These are phyloP conservation scores for Euleptes europaea DNA, from an alignment of 2,113 vertebrate species.

Conservation along the genomic window DNA sequence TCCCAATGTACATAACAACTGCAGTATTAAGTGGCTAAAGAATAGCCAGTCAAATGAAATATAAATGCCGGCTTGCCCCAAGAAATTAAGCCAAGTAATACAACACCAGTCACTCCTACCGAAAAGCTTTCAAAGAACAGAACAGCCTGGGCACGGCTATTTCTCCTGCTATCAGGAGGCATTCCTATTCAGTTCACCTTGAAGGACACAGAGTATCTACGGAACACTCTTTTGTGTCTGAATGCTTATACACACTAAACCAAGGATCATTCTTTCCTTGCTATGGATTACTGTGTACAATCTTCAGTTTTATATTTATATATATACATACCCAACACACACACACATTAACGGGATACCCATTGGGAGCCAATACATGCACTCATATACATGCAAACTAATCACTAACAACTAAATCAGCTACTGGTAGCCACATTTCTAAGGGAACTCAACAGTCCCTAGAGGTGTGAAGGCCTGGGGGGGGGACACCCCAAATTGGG, in stretches of 20 bases:
- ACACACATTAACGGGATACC: not conserved
- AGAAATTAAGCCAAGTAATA: not conserved
- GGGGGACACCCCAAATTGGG: too few relatives aligned
- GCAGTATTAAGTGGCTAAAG: not conserved
- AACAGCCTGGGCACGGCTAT: not conserved
- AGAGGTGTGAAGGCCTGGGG: not conserved
- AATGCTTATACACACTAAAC: not conserved
- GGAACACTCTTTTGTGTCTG: not conserved
- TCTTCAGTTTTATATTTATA: not conserved
- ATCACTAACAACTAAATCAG: not conserved
- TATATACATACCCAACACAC: not conserved
- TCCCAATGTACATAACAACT: conserved; percentile 1
- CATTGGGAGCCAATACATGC: too few relatives aligned
- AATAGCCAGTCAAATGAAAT: not conserved
- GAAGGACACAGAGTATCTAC: not conserved
- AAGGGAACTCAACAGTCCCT: not conserved
- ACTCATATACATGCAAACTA: too few relatives aligned
- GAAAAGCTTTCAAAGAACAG: not conserved
- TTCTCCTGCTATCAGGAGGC: not conserved
- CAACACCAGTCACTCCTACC: not conserved
- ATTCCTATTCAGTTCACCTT: not conserved
- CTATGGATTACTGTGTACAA: not conserved
- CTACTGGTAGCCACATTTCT: not conserved
- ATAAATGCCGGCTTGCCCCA: not conserved
- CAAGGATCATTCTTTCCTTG: not conserved